Evolutionary conservation across 2,113 vertebrate genomes (phyloP), one percentile per base, ranked within the genome.

Genomic region (Rhabdornis inornatus): DNA sequence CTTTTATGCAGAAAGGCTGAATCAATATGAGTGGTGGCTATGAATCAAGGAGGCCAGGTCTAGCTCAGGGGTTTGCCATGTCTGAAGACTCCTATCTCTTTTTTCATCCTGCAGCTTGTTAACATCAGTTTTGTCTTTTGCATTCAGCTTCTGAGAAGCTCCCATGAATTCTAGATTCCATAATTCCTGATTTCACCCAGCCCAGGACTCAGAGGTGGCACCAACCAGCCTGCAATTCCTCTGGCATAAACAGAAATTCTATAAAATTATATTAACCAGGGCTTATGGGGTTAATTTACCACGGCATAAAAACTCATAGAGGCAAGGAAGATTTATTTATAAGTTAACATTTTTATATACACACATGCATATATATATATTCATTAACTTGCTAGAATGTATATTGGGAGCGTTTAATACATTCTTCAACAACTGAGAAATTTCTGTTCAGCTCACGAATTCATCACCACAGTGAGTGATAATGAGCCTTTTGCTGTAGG

Each of bases 361-460:
- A 83, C 37, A 37, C 33, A 44, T n/a, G 70, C 52, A 77, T 79
- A 79, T 93, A 92, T 91, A 92, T 92, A 75, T 79, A 87, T 74
- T 76, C 87, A 94, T 95, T 95, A 92, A 72, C 70, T 91, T 80
- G 49, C 57, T 85, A 27, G 70, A 83, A 89, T 82, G 8, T 89
- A 84, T 91, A 91, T 22, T 64, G 70, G 74, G 65, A 92, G 8
- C 74, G 47, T 92, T 87, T 91, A 95, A 95, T 92, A 55, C 44
- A 61, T 85, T 64, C 77, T 71, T 87, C 81, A 89, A 65, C 60
- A 69, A 83, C 80, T 87, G 83, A 96, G 84, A 76, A 94, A 92
- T 95, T 91, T 95, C 81, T 79, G 61, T 71, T 92, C 89, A 53
- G 74, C 61, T 87, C 84, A 87, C 0, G 7, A 91, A 87, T 81